Conservation (phyloP, 2,888 invertebrate species). For the Himalopsyche japonica region DNA sequence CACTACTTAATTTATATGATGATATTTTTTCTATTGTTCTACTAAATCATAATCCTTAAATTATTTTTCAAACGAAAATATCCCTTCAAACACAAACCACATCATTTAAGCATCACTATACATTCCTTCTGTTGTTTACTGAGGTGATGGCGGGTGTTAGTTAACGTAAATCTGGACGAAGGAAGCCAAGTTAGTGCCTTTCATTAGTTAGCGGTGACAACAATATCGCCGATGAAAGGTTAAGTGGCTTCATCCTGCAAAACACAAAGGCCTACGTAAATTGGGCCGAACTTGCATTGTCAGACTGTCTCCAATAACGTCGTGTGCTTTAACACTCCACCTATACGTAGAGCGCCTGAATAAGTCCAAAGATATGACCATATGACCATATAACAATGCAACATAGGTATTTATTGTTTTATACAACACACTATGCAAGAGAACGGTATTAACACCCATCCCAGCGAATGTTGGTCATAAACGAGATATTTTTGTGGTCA, state of each 20-base stretch:
- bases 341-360: neutral
- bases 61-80: neutral
- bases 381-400: too few species aligned
- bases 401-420: too few species aligned
- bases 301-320: slow-evolving; percentile 7
- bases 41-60: too few species aligned
- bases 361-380: too few species aligned
- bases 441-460: too few species aligned
- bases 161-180: slow-evolving; percentile 2
- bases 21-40: too few species aligned
- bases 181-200: slow-evolving; percentile 26
- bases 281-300: slow-evolving; percentile 24
- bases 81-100: neutral
- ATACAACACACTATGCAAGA: too few species aligned
- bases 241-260: slow-evolving; percentile 32
- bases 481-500: too few species aligned
- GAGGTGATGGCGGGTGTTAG: neutral
- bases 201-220: slow-evolving; percentile 37
- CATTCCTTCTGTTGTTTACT: neutral
- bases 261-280: slow-evolving; percentile 27
- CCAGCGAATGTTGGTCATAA: too few species aligned
- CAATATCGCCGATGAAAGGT: slow-evolving; percentile 39
- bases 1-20: too few species aligned
- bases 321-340: neutral
- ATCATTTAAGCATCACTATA: neutral